Evolutionary conservation across 2,113 vertebrate genomes (phyloP).

Genomic region (Scortum barcoo): DNA sequence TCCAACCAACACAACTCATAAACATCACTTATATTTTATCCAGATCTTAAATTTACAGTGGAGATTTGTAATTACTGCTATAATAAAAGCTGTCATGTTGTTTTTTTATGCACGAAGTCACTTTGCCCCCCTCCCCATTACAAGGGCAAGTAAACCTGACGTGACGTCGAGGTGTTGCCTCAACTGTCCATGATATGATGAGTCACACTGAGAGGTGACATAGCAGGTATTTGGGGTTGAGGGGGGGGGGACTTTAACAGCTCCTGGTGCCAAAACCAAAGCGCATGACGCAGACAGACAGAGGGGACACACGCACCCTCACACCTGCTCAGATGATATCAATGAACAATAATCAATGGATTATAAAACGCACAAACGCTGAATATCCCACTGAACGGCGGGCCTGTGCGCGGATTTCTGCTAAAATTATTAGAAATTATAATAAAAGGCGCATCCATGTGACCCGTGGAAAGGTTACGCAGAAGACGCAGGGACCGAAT

Average conservation of each 20-base stretch:
- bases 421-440: not conserved
- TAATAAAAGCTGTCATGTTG: not conserved
- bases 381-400: too few relatives aligned
- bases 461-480: not conserved
- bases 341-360: not conserved
- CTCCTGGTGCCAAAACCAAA: constrained; percentile 34
- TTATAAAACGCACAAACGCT: not conserved
- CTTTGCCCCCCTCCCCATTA: not conserved
- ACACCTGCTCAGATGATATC: not conserved
- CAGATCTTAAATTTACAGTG: not conserved
- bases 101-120: constrained; percentile 5
- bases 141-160: constrained; percentile 31
- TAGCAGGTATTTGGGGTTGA: constrained; percentile 46
- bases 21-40: not conserved
- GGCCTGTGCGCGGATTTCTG: not conserved
- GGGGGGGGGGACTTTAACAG: constrained; percentile 13
- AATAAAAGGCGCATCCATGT: not conserved
- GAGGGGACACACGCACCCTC: not conserved
- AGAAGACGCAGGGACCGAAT: not conserved
- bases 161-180: constrained; percentile 48
- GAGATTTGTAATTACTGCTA: not conserved
- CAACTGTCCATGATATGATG: constrained; percentile 45
- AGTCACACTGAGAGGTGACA: constrained; percentile 52
- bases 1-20: not conserved
- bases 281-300: not conserved